A percentile compares a stretch with the other conserved stretches of the same genome.
Evolutionary conservation across 2,888 invertebrate species (phyloP).

Genomic region (Lycophotia porphyrea): DNA sequence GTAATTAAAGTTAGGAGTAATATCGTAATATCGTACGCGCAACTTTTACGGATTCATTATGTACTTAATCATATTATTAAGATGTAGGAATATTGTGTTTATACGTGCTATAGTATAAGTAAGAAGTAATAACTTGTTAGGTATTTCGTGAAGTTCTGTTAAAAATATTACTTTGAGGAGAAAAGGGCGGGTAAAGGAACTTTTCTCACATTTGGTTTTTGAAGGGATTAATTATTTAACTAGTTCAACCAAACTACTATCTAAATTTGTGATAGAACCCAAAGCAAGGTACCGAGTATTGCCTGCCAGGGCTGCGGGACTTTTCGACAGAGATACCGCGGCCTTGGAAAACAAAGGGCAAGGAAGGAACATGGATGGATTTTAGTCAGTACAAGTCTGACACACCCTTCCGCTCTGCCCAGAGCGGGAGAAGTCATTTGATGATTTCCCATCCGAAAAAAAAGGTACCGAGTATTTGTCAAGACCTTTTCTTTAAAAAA

Average conservation of each 20-base stretch:
- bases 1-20: constrained; percentile 55
- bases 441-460: no score
- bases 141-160: neutral
- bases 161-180: neutral
- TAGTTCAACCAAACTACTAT: neutral
- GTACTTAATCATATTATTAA: constrained; percentile 36
- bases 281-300: neutral
- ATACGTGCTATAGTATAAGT: neutral
- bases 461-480: neutral
- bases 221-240: neutral
- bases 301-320: no score
- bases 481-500: neutral
- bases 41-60: constrained; percentile 48
- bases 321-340: no score
- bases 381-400: no score
- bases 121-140: neutral
- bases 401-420: no score
- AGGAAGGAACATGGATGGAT: no score
- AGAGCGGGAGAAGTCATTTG: no score
- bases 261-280: neutral
- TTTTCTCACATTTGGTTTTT: neutral
- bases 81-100: constrained; percentile 3
- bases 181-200: accelerated
- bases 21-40: constrained; percentile 45
- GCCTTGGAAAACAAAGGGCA: no score